These are phyloP conservation scores for Lasioglossum malachurum DNA, from an alignment of 2,888 invertebrate genomes.

Conservation along the genomic window DNA sequence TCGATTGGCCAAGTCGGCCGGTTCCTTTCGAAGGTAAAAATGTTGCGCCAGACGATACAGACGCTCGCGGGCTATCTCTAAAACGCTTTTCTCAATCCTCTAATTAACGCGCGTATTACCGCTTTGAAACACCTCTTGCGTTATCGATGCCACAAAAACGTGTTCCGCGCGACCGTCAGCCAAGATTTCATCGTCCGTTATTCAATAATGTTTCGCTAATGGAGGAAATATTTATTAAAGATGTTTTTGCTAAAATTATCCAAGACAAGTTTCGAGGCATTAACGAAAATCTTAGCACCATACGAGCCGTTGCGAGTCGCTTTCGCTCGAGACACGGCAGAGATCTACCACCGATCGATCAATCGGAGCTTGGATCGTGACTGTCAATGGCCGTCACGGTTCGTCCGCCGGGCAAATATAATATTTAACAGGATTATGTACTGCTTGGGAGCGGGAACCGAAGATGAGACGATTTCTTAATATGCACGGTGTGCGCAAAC, in stretches of 20 bases:
- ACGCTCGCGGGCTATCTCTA: not conserved
- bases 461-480: constrained; percentile 45
- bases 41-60: not conserved
- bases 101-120: not conserved
- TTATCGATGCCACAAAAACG: not conserved
- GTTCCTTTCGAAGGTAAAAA: constrained; percentile 6
- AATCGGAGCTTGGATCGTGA: constrained; percentile 20
- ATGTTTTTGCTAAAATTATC: no score
- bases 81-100: not conserved
- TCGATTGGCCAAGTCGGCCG: constrained; percentile 45
- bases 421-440: constrained; percentile 36
- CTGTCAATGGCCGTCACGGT: constrained; percentile 49
- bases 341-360: constrained; percentile 25
- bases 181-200: not conserved
- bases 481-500: not conserved
- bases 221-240: not conserved
- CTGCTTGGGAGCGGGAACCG: constrained; percentile 28
- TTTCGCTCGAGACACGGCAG: not conserved
- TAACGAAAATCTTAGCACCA: not conserved
- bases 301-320: not conserved
- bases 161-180: not conserved
- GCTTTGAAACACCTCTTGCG: not conserved
- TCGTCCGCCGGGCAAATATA: constrained; percentile 27
- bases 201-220: not conserved
- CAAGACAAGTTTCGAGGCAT: not conserved